Conservation (phyloP, 2,888 invertebrate species). For the Caenorhabditis imperialis region DNA sequence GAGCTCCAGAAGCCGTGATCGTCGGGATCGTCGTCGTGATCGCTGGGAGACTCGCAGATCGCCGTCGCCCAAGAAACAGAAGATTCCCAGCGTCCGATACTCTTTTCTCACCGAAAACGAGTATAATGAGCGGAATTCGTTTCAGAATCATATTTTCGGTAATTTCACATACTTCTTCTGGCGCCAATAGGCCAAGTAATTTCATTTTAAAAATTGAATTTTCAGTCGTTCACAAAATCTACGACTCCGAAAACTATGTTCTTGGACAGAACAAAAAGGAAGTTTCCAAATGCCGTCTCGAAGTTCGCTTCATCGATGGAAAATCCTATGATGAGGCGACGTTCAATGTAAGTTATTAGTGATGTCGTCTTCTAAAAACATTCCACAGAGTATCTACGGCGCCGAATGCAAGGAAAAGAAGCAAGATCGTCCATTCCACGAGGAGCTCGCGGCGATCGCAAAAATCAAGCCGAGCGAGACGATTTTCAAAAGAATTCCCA, state of each 20-base stretch:
- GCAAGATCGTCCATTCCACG: slow-evolving; percentile 1
- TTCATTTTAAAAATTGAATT: no score
- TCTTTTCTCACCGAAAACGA: no score
- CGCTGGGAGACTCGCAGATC: no score
- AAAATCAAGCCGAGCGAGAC: slow-evolving; percentile 8
- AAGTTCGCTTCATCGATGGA: not conserved
- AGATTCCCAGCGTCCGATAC: no score
- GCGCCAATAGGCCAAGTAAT: no score
- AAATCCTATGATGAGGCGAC: not conserved
- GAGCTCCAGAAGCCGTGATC: slow-evolving; percentile 2
- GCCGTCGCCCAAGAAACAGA: no score
- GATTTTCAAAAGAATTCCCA: not conserved
- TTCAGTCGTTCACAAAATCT: not conserved
- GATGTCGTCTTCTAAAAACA: slow-evolving; percentile 4
- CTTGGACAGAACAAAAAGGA: not conserved
- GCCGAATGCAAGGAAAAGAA: not conserved
- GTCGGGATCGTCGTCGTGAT: not conserved
- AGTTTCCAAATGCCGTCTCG: not conserved
- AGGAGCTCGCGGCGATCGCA: not conserved
- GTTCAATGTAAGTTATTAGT: slow-evolving; percentile 2
- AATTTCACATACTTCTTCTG: no score
- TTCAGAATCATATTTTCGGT: no score
- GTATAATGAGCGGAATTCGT: no score
- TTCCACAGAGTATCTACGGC: slow-evolving; percentile 8
- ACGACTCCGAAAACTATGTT: not conserved